Percentiles rank a stretch among this genome's conserved stretches.
These are phyloP conservation scores for Aurelia coerulea DNA, from an alignment of 30 jellyfish, hydroid and myxozoan genomes.

Conservation along the genomic window DNA sequence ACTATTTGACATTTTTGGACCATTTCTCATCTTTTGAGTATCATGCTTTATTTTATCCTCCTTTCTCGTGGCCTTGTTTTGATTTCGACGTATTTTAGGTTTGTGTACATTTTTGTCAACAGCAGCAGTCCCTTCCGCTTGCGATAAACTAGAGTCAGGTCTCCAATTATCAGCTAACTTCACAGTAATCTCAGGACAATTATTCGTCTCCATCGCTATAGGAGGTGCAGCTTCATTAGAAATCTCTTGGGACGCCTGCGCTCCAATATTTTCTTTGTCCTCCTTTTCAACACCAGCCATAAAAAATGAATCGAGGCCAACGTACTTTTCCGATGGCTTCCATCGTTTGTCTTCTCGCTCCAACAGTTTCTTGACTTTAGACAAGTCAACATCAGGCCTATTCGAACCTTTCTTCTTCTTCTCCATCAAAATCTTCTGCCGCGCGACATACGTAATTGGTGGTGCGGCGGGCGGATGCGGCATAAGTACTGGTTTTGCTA, in stretches of 20 bases:
- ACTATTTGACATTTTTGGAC: neutral
- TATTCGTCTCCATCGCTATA: neutral
- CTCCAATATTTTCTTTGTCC: slow-evolving; percentile 17
- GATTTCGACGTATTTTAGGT: neutral
- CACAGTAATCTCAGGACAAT: slow-evolving; percentile 18
- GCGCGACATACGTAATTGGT: slow-evolving; percentile 62
- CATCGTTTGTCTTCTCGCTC: slow-evolving; percentile 34
- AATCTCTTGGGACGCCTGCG: neutral
- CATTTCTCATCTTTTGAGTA: neutral
- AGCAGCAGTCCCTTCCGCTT: slow-evolving; percentile 11
- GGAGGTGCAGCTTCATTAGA: neutral
- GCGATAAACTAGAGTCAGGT: slow-evolving; percentile 74
- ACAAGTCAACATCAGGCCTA: slow-evolving; percentile 18
- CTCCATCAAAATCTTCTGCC: slow-evolving; percentile 64
- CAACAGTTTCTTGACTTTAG: neutral
- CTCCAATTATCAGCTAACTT: slow-evolving; percentile 63
- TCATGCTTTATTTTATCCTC: neutral
- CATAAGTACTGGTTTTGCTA: neutral
- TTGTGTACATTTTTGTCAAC: neutral
- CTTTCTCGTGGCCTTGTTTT: neutral
- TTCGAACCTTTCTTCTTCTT: slow-evolving; percentile 28
- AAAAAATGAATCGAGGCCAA: slow-evolving; percentile 68
- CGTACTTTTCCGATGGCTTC: slow-evolving; percentile 48
- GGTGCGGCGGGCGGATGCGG: slow-evolving; percentile 68
- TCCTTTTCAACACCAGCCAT: slow-evolving; percentile 80